Conservation (phyloP, 92 coral and sea anemone species). For the Epizoanthus fatuus region DNA sequence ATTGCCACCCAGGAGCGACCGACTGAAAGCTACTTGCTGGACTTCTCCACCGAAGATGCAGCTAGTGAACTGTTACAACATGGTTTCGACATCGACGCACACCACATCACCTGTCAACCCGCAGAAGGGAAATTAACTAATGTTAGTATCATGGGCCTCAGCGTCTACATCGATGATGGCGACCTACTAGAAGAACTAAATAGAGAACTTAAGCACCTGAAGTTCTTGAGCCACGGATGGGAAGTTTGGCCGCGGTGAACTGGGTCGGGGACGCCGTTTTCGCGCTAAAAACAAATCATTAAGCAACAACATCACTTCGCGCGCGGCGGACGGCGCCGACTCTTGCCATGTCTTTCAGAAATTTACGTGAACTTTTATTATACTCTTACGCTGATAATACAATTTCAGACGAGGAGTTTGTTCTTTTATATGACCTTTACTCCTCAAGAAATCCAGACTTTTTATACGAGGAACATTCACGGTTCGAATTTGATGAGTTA, state of each 20-base stretch:
- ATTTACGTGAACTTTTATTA: too few relatives aligned
- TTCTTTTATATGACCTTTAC: constrained; percentile 44
- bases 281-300: too few relatives aligned
- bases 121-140: neutral
- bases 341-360: too few relatives aligned
- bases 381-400: neutral
- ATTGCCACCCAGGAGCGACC: neutral
- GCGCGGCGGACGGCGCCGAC: too few relatives aligned
- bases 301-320: too few relatives aligned
- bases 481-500: constrained; percentile 52
- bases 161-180: constrained; percentile 15
- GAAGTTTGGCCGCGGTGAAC: too few relatives aligned
- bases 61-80: neutral
- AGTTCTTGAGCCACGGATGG: too few relatives aligned
- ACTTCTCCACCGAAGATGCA: neutral
- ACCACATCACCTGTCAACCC: constrained; percentile 5
- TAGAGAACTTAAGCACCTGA: too few relatives aligned
- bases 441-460: constrained; percentile 44
- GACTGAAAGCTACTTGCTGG: neutral
- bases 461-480: constrained; percentile 43
- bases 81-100: constrained; percentile 1
- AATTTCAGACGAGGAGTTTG: constrained; percentile 45
- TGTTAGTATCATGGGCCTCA: constrained; percentile 38
- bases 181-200: neutral
- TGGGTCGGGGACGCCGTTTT: too few relatives aligned